Evolutionary conservation across 1,140 invertebrate genomes (phyloP).

Genomic region (Ips typographus): DNA sequence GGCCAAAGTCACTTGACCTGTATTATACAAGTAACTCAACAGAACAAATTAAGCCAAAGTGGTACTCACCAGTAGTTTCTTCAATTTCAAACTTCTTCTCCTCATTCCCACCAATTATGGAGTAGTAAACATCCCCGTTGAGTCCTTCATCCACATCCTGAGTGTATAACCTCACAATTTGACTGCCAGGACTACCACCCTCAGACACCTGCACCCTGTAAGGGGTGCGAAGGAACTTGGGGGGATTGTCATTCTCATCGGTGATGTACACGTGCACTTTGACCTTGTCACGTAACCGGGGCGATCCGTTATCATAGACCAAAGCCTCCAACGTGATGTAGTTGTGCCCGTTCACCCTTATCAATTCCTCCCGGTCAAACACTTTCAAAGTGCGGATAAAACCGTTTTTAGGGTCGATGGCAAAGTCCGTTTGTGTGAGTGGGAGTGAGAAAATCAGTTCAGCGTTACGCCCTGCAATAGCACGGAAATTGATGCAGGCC

Average conservation of each 20-base stretch:
- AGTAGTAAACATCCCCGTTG: conserved; percentile 90
- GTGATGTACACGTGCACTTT: conserved; percentile 84
- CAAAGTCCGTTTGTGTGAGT: conserved; percentile 77
- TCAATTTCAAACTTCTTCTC: conserved; percentile 81
- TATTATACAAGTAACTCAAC: neutral
- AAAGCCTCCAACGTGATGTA: conserved; percentile 80
- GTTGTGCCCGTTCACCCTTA: conserved; percentile 73
- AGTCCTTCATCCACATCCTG: conserved; percentile 86
- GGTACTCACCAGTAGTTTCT: conserved; percentile 66
- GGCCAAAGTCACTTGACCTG: conserved; percentile 74
- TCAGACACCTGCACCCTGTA: conserved; percentile 87
- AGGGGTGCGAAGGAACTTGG: conserved; percentile 77
- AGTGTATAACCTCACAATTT: conserved; percentile 81
- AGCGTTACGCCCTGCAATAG: conserved; percentile 73
- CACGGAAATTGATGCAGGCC: neutral
- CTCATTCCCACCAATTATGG: conserved; percentile 77
- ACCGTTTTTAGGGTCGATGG: conserved; percentile 86
- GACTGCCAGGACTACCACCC: conserved; percentile 72
- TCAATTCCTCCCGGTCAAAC: conserved; percentile 85
- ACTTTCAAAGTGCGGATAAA: conserved; percentile 83
- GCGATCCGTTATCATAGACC: conserved; percentile 84
- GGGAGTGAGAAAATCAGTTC: conserved; percentile 85
- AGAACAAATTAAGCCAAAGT: neutral
- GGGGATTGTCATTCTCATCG: conserved; percentile 92
- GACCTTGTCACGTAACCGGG: conserved; percentile 79